Conservation (phyloP, 2,113 vertebrate genomes). For the Trematomus loennbergii region DNA sequence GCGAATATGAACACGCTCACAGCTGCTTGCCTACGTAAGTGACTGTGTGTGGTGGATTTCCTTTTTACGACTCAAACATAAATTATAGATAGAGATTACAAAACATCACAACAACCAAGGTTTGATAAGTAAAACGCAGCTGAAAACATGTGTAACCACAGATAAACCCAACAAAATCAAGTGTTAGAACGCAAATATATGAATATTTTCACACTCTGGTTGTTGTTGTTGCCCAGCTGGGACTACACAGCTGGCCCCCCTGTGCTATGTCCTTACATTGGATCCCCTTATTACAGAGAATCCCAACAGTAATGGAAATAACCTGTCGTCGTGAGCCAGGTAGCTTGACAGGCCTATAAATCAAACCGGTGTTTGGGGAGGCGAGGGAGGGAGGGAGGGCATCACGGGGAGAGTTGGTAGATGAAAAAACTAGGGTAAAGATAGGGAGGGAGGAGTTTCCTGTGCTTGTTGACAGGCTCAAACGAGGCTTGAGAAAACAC, state of each 20-base stretch:
- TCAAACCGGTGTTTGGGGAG: constrained; percentile 53
- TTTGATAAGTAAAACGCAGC: constrained; percentile 21
- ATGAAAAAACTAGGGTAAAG: constrained; percentile 44
- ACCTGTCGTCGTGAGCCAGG: constrained; percentile 62
- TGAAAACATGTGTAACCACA: constrained; percentile 44
- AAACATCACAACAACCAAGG: constrained; percentile 44
- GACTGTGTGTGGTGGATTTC: constrained; percentile 59
- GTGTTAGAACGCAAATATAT: constrained; percentile 9
- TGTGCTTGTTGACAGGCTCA: constrained; percentile 77
- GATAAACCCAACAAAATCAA: constrained; percentile 34
- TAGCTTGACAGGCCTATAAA: constrained; percentile 72
- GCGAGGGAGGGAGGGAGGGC: background rate
- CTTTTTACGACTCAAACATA: constrained; percentile 61
- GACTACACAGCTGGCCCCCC: constrained; percentile 62
- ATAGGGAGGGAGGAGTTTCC: constrained; percentile 73
- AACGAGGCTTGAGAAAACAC: constrained; percentile 75
- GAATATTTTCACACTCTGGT: constrained; percentile 41
- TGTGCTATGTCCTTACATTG: constrained; percentile 40
- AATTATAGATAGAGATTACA: constrained; percentile 58
- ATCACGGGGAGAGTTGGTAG: constrained; percentile 5
- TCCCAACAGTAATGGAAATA: constrained; percentile 67
- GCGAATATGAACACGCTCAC: constrained; percentile 49
- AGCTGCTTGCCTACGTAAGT: constrained; percentile 28
- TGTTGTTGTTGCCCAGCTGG: constrained; percentile 62
- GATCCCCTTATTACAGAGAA: constrained; percentile 68